phyloP scores from a whole-genome alignment of 2,888 invertebrate genomes.

The Argyra leucocephala region DNA sequence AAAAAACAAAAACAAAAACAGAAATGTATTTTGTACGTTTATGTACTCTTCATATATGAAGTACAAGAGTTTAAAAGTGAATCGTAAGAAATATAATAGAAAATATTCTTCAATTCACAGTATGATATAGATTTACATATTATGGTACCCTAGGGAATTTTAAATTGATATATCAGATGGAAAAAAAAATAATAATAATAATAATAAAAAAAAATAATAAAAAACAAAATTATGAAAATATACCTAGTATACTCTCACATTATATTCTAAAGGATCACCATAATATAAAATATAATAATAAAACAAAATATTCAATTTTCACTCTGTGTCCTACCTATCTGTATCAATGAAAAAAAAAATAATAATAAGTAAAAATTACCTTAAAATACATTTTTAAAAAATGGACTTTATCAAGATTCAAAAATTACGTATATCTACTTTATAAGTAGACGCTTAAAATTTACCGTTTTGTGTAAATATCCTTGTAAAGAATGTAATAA shows the following conservation, averaged over 20 bases:
- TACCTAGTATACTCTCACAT: neutral
- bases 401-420: conserved; percentile 1
- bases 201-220: neutral
- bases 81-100: neutral
- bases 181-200: neutral
- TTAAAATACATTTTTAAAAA: neutral
- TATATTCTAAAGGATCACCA: neutral
- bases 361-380: neutral
- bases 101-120: conserved; percentile 3
- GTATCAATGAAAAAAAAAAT: no score
- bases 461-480: no score
- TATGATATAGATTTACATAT: conserved; percentile 22
- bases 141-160: conserved; percentile 23
- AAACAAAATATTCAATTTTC: neutral
- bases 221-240: neutral
- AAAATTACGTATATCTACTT: no score
- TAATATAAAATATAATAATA: neutral
- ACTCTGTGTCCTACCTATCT: no score
- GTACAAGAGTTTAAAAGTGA: no score
- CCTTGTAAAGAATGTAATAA: no score
- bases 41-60: no score
- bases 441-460: no score
- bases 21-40: neutral
- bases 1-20: neutral
- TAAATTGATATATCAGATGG: conserved; percentile 16